phyloP scores from a whole-genome alignment of 2,113 vertebrate species.

The Channa maculata region DNA sequence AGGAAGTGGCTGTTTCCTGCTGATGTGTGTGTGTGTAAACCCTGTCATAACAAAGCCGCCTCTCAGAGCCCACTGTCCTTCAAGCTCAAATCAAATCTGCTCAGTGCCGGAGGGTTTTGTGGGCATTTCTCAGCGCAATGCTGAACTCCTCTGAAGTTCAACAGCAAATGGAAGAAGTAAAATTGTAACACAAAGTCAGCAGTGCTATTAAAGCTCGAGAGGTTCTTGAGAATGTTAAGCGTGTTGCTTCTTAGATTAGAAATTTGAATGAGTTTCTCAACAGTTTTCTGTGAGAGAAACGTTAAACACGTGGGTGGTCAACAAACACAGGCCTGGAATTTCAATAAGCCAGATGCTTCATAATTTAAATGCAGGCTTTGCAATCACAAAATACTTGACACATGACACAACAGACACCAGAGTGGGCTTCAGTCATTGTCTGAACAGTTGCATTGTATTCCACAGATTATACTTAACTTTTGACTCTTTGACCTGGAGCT shows the following conservation, averaged over 20 bases:
- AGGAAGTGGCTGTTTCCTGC: slow-evolving; percentile 84
- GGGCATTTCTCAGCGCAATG: slow-evolving; percentile 14
- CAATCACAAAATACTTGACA: slow-evolving; percentile 28
- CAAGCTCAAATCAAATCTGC: slow-evolving; percentile 39
- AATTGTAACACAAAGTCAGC: slow-evolving; percentile 15
- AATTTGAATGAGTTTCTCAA: slow-evolving; percentile 17
- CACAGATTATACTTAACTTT: slow-evolving; percentile 19
- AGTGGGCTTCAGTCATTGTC: not conserved
- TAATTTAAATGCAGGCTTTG: slow-evolving; percentile 44
- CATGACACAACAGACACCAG: not conserved
- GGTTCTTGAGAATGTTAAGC: not conserved
- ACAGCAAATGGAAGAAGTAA: slow-evolving; percentile 13
- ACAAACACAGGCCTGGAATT: slow-evolving; percentile 56
- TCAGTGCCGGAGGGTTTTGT: not conserved
- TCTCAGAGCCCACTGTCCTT: slow-evolving; percentile 54
- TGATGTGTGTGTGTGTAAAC: slow-evolving; percentile 67
- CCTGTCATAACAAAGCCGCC: slow-evolving; percentile 66
- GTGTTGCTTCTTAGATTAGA: not conserved
- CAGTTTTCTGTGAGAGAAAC: slow-evolving; percentile 13
- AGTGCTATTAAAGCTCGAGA: slow-evolving; percentile 1
- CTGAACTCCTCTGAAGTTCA: slow-evolving; percentile 30
- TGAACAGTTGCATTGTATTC: not conserved
- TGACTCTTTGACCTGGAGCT: slow-evolving; percentile 50
- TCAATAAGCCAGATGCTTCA: slow-evolving; percentile 31
- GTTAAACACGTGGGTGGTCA: slow-evolving; percentile 50